Percentiles rank a stretch among this genome's conserved stretches.
These are phyloP conservation scores for Cathartes aura DNA, from an alignment of 2,113 vertebrate species.

Conservation along the genomic window DNA sequence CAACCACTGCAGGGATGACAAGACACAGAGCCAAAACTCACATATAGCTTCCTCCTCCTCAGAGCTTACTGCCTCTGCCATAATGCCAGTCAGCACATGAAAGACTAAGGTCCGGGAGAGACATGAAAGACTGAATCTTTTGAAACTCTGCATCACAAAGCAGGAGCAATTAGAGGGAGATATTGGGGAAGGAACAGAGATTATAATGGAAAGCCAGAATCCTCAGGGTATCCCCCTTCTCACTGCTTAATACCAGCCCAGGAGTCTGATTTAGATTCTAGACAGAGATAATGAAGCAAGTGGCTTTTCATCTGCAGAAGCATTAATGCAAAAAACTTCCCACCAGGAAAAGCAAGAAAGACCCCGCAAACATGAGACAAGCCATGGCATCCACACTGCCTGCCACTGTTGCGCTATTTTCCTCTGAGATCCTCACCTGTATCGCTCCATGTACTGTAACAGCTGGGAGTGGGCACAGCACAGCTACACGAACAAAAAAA, in stretches of 20 bases:
- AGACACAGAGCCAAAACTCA: neutral
- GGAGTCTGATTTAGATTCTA: neutral
- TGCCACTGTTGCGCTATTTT: neutral
- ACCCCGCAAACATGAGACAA: neutral
- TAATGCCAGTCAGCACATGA: neutral
- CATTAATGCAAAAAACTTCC: neutral
- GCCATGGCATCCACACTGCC: neutral
- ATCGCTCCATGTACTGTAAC: slow-evolving; percentile 89
- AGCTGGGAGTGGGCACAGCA: slow-evolving; percentile 93
- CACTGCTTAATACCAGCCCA: neutral
- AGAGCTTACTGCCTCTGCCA: neutral
- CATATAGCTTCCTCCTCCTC: neutral
- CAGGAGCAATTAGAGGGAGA: neutral
- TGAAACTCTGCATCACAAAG: neutral
- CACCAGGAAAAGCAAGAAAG: neutral
- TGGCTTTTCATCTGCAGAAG: neutral
- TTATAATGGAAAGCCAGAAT: neutral
- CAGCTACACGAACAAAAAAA: slow-evolving; percentile 74
- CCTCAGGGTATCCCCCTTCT: neutral
- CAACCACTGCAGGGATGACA: neutral
- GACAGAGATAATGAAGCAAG: neutral
- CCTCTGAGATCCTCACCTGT: slow-evolving; percentile 78
- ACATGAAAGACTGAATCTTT: neutral
- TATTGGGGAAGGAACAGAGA: neutral
- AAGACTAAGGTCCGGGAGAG: neutral